These are phyloP conservation scores for Drosophila mauritiana DNA, from an alignment of 1,140 invertebrate genomes.

Conservation along the genomic window DNA sequence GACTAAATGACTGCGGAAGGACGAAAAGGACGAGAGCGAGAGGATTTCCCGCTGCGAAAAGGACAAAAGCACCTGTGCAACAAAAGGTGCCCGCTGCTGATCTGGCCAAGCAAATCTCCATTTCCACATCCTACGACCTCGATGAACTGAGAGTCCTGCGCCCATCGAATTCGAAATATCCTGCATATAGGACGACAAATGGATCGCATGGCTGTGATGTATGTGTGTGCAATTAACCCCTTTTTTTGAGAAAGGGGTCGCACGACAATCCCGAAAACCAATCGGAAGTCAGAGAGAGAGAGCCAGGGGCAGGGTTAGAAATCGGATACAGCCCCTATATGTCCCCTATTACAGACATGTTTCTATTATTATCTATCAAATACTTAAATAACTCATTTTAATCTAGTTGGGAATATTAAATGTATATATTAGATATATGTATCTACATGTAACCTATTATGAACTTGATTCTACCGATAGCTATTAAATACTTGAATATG, in stretches of 20 bases:
- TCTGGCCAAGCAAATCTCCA: slow-evolving; percentile 5
- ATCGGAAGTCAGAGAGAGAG: slow-evolving; percentile 14
- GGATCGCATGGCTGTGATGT: background rate
- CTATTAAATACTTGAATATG: no score
- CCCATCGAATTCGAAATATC: background rate
- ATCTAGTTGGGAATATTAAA: background rate
- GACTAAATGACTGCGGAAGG: slow-evolving; percentile 57
- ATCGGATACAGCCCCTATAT: background rate
- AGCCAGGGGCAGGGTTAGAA: background rate
- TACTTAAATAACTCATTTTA: no score
- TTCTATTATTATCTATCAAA: background rate
- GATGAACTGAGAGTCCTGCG: background rate
- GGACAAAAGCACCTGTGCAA: slow-evolving; percentile 6
- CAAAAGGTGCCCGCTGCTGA: background rate
- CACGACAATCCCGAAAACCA: slow-evolving; percentile 15
- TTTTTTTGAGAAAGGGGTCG: background rate
- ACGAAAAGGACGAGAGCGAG: background rate
- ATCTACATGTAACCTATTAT: background rate
- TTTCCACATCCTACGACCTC: background rate
- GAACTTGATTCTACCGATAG: no score
- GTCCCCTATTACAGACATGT: background rate
- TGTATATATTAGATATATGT: background rate
- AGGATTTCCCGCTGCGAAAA: slow-evolving; percentile 3
- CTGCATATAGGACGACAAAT: background rate
- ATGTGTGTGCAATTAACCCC: slow-evolving; percentile 18